These are phyloP conservation scores for Anguilla japonica DNA, from an alignment of 2,113 vertebrate species.

Conservation along the genomic window DNA sequence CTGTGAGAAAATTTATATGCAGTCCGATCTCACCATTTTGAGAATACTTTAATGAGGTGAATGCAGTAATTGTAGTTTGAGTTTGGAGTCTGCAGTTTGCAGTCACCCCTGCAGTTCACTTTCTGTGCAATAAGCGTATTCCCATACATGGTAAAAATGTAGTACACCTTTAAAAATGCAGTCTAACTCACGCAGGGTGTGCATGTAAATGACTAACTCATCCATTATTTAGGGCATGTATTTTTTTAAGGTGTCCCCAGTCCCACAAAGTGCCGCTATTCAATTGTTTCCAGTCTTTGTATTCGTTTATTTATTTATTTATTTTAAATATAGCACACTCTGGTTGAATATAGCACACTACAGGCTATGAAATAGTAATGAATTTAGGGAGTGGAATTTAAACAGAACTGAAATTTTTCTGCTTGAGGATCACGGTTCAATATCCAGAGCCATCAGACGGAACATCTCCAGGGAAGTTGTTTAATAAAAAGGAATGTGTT, in stretches of 20 bases:
- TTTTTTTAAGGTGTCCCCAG: conserved; percentile 10
- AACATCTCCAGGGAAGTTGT: background rate
- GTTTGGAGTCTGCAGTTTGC: background rate
- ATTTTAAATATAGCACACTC: background rate
- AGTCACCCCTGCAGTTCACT: background rate
- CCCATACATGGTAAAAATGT: background rate
- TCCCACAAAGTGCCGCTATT: background rate
- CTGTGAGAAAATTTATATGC: background rate
- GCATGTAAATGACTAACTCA: conserved; percentile 14
- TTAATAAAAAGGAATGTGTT: background rate
- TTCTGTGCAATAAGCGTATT: background rate
- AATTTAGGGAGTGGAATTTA: background rate
- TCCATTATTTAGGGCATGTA: background rate
- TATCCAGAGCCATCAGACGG: background rate
- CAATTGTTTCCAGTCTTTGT: background rate
- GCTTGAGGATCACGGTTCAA: background rate
- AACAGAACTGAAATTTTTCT: background rate
- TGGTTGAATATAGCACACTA: background rate
- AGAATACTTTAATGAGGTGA: background rate
- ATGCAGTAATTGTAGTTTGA: background rate
- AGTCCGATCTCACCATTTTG: background rate
- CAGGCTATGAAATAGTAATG: background rate
- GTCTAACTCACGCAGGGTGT: background rate
- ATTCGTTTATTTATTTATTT: background rate
- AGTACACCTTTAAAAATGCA: conserved; percentile 13